Percentiles rank a stretch among this genome's conserved stretches.
phyloP scores from a whole-genome alignment of 2,888 invertebrate species.

The Antheraea assamensis region DNA sequence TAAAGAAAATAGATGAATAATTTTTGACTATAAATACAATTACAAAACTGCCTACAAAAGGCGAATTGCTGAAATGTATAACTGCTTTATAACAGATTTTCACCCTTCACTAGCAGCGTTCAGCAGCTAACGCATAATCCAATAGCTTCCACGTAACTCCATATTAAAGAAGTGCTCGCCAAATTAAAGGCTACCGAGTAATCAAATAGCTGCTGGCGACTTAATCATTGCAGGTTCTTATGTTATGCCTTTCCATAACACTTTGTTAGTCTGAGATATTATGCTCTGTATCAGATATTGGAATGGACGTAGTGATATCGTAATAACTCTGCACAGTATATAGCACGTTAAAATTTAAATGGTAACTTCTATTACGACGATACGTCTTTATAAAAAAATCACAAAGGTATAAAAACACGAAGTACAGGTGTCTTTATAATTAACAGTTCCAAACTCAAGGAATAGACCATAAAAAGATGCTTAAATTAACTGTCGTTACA shows the following conservation, averaged over 20 bases:
- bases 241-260: not conserved
- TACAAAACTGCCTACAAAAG: not conserved
- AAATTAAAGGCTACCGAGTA: too few species aligned
- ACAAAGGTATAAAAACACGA: not conserved
- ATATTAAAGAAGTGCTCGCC: too few species aligned
- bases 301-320: not conserved
- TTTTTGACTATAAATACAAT: not conserved
- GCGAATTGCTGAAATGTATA: not conserved
- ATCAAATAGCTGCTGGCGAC: too few species aligned
- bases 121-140: too few species aligned
- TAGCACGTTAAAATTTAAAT: too few species aligned
- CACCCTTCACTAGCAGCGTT: too few species aligned
- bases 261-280: not conserved
- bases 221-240: not conserved
- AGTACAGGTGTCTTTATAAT: conserved; percentile 1
- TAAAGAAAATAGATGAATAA: not conserved
- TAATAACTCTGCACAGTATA: not conserved
- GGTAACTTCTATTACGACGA: too few species aligned
- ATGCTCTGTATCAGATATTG: not conserved
- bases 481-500: conserved; percentile 13
- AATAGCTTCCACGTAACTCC: too few species aligned
- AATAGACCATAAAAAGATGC: not conserved
- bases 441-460: not conserved
- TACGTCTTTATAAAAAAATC: not conserved
- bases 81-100: not conserved